Conservation (phyloP, 2,888 invertebrate species). For the Pristionchus japonicus region DNA sequence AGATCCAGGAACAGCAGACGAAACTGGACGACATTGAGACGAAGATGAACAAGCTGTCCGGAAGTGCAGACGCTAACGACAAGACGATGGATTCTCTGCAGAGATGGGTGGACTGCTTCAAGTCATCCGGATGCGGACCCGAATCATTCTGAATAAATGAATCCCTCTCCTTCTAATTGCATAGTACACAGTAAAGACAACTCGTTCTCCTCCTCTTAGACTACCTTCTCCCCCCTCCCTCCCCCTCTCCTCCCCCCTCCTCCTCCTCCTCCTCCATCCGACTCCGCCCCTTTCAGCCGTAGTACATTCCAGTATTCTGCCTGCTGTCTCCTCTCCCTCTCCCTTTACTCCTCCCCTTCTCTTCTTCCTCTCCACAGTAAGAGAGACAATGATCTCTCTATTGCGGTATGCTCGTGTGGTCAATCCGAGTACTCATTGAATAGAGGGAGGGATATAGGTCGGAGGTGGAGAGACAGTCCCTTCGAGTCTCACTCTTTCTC, state of each 20-base stretch:
- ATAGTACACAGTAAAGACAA: constrained; percentile 11
- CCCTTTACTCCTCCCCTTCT: constrained; percentile 29
- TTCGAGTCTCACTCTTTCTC: not conserved
- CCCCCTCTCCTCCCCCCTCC: not conserved
- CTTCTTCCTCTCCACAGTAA: constrained; percentile 32
- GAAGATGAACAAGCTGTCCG: not conserved
- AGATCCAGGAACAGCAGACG: not conserved
- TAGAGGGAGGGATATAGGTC: constrained; percentile 33
- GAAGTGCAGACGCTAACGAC: not conserved
- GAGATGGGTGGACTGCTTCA: not conserved
- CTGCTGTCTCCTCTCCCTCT: constrained; percentile 29
- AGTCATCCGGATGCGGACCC: not conserved
- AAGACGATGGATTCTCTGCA: not conserved
- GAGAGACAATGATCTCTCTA: constrained; percentile 50
- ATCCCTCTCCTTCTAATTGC: not conserved
- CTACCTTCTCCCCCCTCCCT: not conserved
- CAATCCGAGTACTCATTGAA: constrained; percentile 30
- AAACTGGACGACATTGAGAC: not conserved
- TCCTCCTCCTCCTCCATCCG: not conserved
- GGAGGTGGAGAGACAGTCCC: not conserved
- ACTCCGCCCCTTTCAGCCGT: constrained; percentile 5
- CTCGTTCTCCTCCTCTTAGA: constrained; percentile 20
- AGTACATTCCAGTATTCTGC: constrained; percentile 30
- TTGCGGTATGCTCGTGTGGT: constrained; percentile 33
- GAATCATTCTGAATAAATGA: constrained; percentile 4